Percentiles rank a stretch among this genome's conserved stretches.
Evolutionary conservation across 2,888 invertebrate genomes (phyloP).

Genomic region (Sturmia bella): DNA sequence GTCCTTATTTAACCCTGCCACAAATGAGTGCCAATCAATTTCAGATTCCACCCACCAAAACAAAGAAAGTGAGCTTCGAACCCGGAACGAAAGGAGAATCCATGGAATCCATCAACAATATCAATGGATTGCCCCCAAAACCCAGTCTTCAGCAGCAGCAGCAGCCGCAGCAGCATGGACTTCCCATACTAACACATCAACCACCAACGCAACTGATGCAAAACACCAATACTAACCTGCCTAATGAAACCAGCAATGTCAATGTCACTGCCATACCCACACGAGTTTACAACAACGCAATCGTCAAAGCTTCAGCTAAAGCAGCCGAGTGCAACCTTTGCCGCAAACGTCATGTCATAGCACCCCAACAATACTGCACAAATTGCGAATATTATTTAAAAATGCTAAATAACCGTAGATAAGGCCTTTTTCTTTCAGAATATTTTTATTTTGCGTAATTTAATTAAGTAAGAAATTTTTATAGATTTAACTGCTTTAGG

Average conservation of each 20-base stretch:
- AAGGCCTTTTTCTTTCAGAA: conserved; percentile 66
- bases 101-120: conserved; percentile 48
- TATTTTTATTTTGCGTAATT: conserved; percentile 6
- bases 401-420: conserved; percentile 81
- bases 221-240: conserved; percentile 24
- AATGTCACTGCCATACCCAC: conserved; percentile 81
- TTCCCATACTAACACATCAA: conserved; percentile 67
- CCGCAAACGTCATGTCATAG: conserved; percentile 90
- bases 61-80: conserved; percentile 89
- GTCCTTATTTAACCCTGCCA: conserved; percentile 78
- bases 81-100: conserved; percentile 87
- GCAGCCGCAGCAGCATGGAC: conserved; percentile 75
- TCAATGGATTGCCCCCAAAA: conserved; percentile 71
- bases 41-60: conserved; percentile 82
- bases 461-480: conserved; percentile 25
- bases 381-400: conserved; percentile 97
- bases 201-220: conserved; percentile 43
- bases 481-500: too few species aligned
- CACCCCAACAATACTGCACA: conserved; percentile 91
- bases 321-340: conserved; percentile 92
- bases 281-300: conserved; percentile 82
- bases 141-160: conserved; percentile 72
- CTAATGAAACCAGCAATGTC: conserved; percentile 66
- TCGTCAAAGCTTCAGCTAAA: conserved; percentile 83
- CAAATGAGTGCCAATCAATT: conserved; percentile 78